Evolutionary conservation across 2,888 invertebrate genomes (phyloP).

Genomic region (Nomada hirtipes): DNA sequence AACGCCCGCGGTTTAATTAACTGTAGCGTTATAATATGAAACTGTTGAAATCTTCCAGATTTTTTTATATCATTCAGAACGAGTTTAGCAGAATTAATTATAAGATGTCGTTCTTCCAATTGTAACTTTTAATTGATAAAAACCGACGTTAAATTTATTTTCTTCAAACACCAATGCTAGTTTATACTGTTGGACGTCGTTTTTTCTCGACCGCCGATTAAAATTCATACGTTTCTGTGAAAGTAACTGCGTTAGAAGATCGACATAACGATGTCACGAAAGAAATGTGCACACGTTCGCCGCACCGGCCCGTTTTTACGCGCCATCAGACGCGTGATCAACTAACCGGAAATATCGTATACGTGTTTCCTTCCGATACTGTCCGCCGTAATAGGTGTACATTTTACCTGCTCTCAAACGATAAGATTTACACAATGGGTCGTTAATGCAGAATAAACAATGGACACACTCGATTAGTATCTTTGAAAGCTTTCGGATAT

Average conservation of each 20-base stretch:
- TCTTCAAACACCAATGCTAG: too few species aligned
- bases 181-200: background rate
- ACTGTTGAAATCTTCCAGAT: too few species aligned
- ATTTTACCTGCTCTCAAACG: background rate
- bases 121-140: too few species aligned
- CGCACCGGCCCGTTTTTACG: constrained; percentile 68
- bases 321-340: constrained; percentile 49
- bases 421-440: constrained; percentile 34
- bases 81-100: too few species aligned
- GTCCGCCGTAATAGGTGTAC: constrained; percentile 25
- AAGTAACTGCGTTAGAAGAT: constrained; percentile 49
- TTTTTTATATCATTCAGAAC: too few species aligned
- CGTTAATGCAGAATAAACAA: constrained; percentile 35
- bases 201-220: constrained; percentile 7
- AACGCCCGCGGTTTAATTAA: too few species aligned
- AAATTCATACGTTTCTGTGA: constrained; percentile 51
- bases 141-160: too few species aligned
- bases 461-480: constrained; percentile 36
- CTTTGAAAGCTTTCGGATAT: constrained; percentile 26
- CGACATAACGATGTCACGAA: constrained; percentile 12
- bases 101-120: too few species aligned
- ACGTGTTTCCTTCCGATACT: constrained; percentile 33
- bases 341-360: constrained; percentile 41
- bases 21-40: too few species aligned
- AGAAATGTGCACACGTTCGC: constrained; percentile 55